Conservation (phyloP, 2,888 invertebrate species). For the Drosophila nr. medialis region DNA sequence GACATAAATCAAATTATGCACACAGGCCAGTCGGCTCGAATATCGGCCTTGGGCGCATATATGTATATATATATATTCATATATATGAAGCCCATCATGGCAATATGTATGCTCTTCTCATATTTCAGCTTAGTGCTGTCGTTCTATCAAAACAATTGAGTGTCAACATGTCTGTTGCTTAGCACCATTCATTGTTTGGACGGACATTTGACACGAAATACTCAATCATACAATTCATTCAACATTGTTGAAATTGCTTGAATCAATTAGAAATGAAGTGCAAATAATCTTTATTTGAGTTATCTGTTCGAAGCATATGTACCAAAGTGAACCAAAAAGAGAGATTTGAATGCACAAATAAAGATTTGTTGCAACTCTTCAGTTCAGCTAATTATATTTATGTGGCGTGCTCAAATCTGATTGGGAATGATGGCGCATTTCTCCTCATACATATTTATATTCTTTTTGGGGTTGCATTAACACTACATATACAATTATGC, state of each 20-base stretch:
- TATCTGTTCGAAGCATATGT: background rate
- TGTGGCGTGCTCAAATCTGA: background rate
- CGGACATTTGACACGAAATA: background rate
- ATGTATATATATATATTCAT: too few species aligned
- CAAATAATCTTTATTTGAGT: background rate
- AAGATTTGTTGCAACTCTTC: background rate
- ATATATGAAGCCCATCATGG: background rate
- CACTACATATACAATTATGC: background rate
- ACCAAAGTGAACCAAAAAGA: background rate
- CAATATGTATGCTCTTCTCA: background rate
- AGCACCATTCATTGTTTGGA: background rate
- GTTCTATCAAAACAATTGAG: background rate
- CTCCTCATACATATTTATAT: slow-evolving; percentile 10
- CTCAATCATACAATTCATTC: background rate
- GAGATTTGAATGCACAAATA: background rate
- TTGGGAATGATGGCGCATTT: background rate
- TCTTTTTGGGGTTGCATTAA: slow-evolving; percentile 5
- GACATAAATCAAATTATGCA: slow-evolving; percentile 6
- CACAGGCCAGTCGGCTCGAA: background rate
- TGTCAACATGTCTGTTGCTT: background rate
- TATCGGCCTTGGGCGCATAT: background rate
- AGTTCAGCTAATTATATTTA: background rate
- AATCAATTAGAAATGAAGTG: background rate
- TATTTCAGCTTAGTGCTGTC: background rate
- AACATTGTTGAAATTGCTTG: background rate